phyloP scores from a whole-genome alignment of 1,140 invertebrate genomes.

The Diabrotica virgifera region DNA sequence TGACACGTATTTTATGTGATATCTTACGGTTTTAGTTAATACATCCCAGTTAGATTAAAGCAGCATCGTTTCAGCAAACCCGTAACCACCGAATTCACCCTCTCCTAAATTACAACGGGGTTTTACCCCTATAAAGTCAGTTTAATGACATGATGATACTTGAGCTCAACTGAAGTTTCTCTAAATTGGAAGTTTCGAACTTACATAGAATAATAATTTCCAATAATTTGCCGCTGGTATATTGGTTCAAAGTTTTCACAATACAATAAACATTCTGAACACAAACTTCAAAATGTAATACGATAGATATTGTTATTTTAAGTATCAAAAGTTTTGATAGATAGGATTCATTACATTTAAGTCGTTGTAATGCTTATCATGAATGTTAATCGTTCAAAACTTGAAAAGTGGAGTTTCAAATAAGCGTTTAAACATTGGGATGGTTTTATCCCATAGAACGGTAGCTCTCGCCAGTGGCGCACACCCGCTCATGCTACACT shows the following conservation, averaged over 20 bases:
- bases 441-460: too few species aligned
- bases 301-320: too few species aligned
- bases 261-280: background rate
- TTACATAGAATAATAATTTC: background rate
- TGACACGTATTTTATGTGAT: background rate
- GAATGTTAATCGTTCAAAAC: too few species aligned
- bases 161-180: background rate
- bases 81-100: background rate
- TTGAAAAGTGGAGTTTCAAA: too few species aligned
- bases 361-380: too few species aligned
- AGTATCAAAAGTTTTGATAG: too few species aligned
- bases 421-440: too few species aligned
- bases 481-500: too few species aligned
- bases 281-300: too few species aligned
- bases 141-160: constrained; percentile 1
- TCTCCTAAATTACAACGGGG: background rate
- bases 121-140: background rate
- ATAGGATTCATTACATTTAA: too few species aligned
- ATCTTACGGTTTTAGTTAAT: background rate
- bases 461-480: too few species aligned
- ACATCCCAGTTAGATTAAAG: background rate
- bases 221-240: background rate
- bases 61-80: background rate
- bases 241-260: background rate
- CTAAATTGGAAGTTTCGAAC: background rate